These are phyloP conservation scores for Heliocidaris tuberculata DNA, from an alignment of 35 echinoderm and acorn worm species.

Conservation along the genomic window DNA sequence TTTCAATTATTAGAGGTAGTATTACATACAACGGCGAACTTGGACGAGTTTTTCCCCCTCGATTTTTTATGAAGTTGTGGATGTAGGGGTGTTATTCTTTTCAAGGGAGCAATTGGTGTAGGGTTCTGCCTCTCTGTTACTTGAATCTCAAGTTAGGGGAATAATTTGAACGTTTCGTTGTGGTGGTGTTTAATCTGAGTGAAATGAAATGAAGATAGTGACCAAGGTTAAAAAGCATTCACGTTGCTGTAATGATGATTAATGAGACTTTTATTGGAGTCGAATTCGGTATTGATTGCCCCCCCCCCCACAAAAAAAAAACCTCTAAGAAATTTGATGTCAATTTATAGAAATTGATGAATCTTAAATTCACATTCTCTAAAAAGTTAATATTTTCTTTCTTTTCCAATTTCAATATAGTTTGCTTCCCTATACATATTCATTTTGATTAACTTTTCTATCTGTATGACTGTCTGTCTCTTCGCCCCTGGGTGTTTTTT, in stretches of 20 bases:
- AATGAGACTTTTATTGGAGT: not conserved
- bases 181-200: not conserved
- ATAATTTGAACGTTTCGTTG: not conserved
- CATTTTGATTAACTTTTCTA: too few relatives aligned
- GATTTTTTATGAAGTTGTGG: slow-evolving; percentile 22
- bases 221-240: not conserved
- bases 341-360: too few relatives aligned
- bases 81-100: not conserved
- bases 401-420: too few relatives aligned
- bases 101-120: not conserved
- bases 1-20: slow-evolving; percentile 29
- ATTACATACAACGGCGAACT: slow-evolving; percentile 9
- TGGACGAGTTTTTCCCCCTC: not conserved
- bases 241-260: not conserved
- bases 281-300: not conserved
- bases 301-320: too few relatives aligned
- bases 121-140: not conserved
- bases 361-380: too few relatives aligned
- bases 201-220: not conserved
- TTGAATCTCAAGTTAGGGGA: not conserved
- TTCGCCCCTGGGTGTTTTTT: too few relatives aligned
- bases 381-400: too few relatives aligned
- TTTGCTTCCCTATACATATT: too few relatives aligned
- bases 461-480: too few relatives aligned
- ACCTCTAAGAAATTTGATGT: too few relatives aligned